Evolutionary conservation across 2,888 invertebrate genomes (phyloP), one percentile per base, ranked within the genome.

Genomic region (Vannuccia rotundouncinata): DNA sequence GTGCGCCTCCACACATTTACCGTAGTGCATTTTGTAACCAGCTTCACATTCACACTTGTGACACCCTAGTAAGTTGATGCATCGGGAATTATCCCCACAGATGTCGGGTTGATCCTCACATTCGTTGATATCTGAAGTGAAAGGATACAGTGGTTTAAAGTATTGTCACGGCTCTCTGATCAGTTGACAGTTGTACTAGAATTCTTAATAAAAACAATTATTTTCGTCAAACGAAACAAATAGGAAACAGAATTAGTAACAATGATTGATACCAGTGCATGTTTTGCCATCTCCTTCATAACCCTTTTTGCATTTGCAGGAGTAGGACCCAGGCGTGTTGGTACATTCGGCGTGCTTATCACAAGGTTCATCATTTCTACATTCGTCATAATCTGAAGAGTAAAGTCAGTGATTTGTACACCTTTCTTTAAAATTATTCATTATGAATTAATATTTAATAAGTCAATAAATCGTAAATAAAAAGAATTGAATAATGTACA

Each of bases 311-410:
- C 77, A 77, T 66, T 59, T 31, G 59, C 77, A 77, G n/a, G 45
- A 22, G 27, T 77, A 77, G 59, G 77, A 77, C 22, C 77, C 77
- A 22, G 60, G 77, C 25, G 77, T 77, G 77, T 77, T 77, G 29
- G 28, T 1, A 10, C 77, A 77, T 1, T 27, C 31, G 77, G 77
- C 77, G 2, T 77, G 1, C 10, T 73, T 66, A 29, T 78, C 31
- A 45, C 78, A 78, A n/a, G 66, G 78, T 28, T 78, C 59, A n/a
- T 59, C 77, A 10, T 59, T 74, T 22, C 29, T 22, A 29, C 78
- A 78, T 28, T 78, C 78, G 28, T 78, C 78, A 29, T 31, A 31
- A 29, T 78, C 78, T 78, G 73, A 77, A 77, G 29, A 22, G 25
- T 22, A 28, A 27, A 1, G 29, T 1, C 1, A 77, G 28, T 1